These are phyloP conservation scores for Scomber scombrus DNA, from an alignment of 2,113 vertebrate genomes.

Conservation along the genomic window DNA sequence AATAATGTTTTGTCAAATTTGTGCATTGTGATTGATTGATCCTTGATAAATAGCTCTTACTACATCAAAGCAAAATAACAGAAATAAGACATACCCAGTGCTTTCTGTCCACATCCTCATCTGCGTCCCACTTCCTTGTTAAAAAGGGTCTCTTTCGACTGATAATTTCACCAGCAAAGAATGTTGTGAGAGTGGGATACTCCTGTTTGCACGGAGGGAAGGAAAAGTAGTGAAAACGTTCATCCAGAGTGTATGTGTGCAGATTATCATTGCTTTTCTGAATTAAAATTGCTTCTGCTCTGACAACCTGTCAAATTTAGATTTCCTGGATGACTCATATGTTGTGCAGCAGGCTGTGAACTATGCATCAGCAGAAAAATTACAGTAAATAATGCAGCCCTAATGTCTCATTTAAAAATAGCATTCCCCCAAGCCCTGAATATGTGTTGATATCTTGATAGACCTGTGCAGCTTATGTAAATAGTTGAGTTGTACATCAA, in stretches of 20 bases:
- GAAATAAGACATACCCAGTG: conserved; percentile 89
- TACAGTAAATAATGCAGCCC: neutral
- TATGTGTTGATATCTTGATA: neutral
- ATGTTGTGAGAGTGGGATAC: conserved; percentile 98
- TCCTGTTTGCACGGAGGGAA: conserved; percentile 83
- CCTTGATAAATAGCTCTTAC: neutral
- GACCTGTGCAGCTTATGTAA: too few species aligned
- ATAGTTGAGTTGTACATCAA: neutral
- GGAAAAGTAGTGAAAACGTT: neutral
- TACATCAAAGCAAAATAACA: neutral
- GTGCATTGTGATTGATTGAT: neutral
- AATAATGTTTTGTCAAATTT: too few species aligned
- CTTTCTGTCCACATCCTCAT: conserved; percentile 98
- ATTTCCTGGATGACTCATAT: neutral
- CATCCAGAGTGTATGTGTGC: neutral
- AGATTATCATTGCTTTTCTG: neutral
- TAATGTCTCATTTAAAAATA: neutral
- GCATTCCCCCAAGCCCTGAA: neutral
- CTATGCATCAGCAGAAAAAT: neutral
- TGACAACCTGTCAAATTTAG: neutral
- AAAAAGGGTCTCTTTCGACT: conserved; percentile 96
- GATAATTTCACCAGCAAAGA: conserved; percentile 99
- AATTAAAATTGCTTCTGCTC: too few species aligned
- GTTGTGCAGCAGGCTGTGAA: neutral
- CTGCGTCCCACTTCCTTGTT: conserved; percentile 98